Evolutionary conservation across 2,113 vertebrate species (phyloP).

Genomic region (Muscicapa adusta): DNA sequence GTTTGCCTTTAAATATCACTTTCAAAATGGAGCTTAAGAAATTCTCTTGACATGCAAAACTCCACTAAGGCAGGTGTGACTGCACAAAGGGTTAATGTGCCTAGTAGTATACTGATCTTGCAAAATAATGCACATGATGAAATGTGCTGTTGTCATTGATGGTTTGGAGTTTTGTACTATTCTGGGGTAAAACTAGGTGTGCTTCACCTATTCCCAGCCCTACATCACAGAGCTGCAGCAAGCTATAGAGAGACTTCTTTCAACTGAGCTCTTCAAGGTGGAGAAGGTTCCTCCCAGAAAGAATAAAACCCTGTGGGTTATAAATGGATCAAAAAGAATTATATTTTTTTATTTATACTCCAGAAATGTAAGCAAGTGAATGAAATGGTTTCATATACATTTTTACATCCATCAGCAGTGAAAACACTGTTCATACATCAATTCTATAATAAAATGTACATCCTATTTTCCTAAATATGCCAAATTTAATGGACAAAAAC

Average conservation of each 20-base stretch:
- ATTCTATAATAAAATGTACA: constrained; percentile 79
- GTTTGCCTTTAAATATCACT: background rate
- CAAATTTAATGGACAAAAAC: constrained; percentile 67
- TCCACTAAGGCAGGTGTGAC: background rate
- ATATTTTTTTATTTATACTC: constrained; percentile 83
- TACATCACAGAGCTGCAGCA: constrained; percentile 38
- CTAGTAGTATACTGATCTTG: background rate
- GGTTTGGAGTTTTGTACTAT: background rate
- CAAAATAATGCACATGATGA: background rate
- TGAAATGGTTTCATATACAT: constrained; percentile 84
- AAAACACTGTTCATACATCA: constrained; percentile 81
- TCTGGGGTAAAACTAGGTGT: background rate
- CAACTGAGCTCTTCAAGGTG: constrained; percentile 35
- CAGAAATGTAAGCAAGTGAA: constrained; percentile 80
- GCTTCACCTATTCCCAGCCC: background rate
- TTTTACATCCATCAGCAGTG: constrained; percentile 82
- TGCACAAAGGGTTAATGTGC: background rate
- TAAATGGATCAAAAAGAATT: constrained; percentile 82
- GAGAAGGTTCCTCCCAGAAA: constrained; percentile 64
- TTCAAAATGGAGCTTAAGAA: background rate
- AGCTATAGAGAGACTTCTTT: constrained; percentile 32
- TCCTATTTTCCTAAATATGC: constrained; percentile 66
- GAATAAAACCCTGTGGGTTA: constrained; percentile 76
- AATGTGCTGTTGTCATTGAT: background rate
- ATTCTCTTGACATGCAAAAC: background rate